Conservation (phyloP, 2,797 vertebrate genomes). For the Rousettus madagascariensis region DNA sequence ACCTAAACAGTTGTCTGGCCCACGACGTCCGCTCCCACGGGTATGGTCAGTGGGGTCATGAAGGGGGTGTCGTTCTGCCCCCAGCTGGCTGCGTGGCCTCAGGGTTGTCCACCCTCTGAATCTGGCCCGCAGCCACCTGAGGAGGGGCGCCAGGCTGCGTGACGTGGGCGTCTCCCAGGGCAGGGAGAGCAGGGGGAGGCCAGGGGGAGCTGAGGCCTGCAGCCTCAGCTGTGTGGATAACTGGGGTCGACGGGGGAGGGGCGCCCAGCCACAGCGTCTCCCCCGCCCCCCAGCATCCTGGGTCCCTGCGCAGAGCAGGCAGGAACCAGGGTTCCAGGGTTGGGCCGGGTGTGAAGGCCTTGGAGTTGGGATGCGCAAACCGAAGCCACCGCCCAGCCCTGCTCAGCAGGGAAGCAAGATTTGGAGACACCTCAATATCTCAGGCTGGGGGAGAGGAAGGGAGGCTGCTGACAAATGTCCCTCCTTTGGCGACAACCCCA, state of each 20-base stretch:
- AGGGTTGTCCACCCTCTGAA: neutral
- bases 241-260: neutral
- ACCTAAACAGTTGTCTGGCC: conserved; percentile 73
- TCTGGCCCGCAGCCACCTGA: neutral
- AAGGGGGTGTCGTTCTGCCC: neutral
- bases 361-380: neutral
- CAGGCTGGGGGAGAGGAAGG: neutral
- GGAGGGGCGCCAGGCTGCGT: neutral
- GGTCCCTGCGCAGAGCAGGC: neutral
- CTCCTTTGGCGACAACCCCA: neutral
- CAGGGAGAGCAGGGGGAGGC: neutral
- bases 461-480: neutral
- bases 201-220: neutral
- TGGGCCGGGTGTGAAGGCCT: neutral
- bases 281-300: neutral
- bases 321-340: neutral
- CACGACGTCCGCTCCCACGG: neutral
- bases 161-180: neutral
- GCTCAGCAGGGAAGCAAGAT: neutral
- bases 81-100: neutral
- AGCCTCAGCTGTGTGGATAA: no score
- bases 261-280: neutral
- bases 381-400: neutral
- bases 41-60: neutral
- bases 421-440: neutral